Conservation (phyloP, 92 coral and sea anemone species). For the Parazoanthus swiftii region DNA sequence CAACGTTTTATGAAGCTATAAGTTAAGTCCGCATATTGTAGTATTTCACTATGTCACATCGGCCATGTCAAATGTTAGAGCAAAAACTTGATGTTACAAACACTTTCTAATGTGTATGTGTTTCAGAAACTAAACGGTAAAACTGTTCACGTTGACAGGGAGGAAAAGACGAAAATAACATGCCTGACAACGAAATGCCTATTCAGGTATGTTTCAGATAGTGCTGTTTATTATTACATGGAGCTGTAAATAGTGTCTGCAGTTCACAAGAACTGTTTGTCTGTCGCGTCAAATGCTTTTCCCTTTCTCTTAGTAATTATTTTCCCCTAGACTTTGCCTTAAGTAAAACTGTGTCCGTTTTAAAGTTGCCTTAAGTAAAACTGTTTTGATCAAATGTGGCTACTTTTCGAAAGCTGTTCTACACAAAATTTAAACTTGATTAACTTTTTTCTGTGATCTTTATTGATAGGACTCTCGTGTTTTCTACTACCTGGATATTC, state of each 20-base stretch:
- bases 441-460: background rate
- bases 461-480: background rate
- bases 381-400: background rate
- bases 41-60: background rate
- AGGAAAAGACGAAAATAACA: background rate
- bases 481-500: constrained; percentile 13
- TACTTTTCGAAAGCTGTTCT: background rate
- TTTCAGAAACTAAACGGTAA: background rate
- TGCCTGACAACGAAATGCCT: background rate
- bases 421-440: background rate
- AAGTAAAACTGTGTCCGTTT: too few species aligned
- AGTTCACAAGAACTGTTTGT: background rate
- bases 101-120: background rate
- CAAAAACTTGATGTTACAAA: background rate
- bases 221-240: background rate
- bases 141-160: background rate
- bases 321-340: background rate
- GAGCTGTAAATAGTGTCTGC: background rate
- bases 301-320: background rate
- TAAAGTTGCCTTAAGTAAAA: too few species aligned
- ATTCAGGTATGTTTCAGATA: background rate
- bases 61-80: background rate
- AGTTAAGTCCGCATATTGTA: background rate
- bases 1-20: background rate
- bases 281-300: background rate